Base-by-base conservation (phyloP, 2,113 vertebrate genomes). In the Leptobrachium leishanense region DNA sequence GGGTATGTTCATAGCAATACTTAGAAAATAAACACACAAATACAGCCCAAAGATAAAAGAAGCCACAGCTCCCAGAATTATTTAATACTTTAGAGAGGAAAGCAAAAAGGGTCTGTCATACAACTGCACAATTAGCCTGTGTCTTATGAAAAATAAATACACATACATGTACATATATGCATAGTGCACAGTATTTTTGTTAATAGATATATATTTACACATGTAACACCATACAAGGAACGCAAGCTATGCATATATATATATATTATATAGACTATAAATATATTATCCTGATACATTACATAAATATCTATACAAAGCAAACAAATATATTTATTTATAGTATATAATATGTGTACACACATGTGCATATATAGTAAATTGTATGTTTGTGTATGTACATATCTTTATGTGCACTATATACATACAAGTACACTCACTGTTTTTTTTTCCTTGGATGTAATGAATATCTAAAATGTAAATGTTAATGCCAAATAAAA, bases 401-500 rank as follows among this genome's bases (percentile, higher is more conserved):
- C 41, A 55, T 55, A 55, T 55, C 39, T 55, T n/a, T 73, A 59
- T 73, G 59, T 73, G 59, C 43, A 74, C 20, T 20, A 74, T 20
- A 62, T 43, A 62, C 5, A 31, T 9, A 50, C 15, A 31, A 31
- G 31, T 2, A 50, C 20, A 46, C n/a, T 50, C 6, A 70, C 43
- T 20, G 13, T 9, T 46, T 43, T 1, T 1, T 2, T 46, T 83
- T 63, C 83, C 64, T 82, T 75, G 76, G 84, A 79, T 83, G 82
- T 81, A 82, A 6, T 68, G 78, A 68, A 73, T 82, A 82, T 82
- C 88, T 84, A 77, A 88, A 88, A 78, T 50, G 46, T 50, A 12
- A 11, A 86, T 74, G 81, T 77, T 84, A 89, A 88, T 90, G 87
- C 85, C 84, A 83, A 84, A 81, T 88, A 86, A 90, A 90, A 90